Conservation (phyloP, 2,113 vertebrate species). For the Onychostruthus taczanowskii region DNA sequence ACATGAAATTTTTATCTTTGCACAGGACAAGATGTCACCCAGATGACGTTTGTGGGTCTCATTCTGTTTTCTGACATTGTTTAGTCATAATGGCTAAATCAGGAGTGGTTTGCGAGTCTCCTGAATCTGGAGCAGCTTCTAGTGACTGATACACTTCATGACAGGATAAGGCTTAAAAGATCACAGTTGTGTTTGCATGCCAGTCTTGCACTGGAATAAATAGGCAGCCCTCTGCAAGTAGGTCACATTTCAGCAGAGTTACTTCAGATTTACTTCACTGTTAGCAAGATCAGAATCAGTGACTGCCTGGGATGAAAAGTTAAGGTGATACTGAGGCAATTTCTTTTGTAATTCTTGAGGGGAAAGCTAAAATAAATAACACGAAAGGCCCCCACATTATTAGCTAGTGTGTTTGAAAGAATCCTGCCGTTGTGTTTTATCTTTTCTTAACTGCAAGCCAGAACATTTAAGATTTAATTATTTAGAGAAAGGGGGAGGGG, state of each 20-base stretch:
- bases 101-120: neutral
- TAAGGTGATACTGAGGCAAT: constrained; percentile 12
- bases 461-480: constrained; percentile 59
- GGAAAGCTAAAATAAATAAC: constrained; percentile 54
- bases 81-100: neutral
- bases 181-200: fast-evolving
- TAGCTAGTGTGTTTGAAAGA: constrained; percentile 51
- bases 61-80: neutral
- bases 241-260: neutral
- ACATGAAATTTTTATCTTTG: neutral
- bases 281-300: neutral
- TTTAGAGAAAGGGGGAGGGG: constrained; percentile 45
- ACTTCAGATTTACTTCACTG: neutral
- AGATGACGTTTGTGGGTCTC: neutral
- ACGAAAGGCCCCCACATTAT: neutral
- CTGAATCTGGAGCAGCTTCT: neutral
- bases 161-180: neutral
- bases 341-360: constrained; percentile 16
- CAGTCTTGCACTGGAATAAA: neutral
- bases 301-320: neutral
- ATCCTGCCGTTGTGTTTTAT: constrained; percentile 49
- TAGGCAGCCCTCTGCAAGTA: neutral
- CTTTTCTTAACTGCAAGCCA: constrained; percentile 52
- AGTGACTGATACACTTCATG: neutral
- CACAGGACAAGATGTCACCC: neutral